These are phyloP conservation scores for Mactromeris polynyma DNA, from an alignment of 2,888 invertebrate genomes.

Conservation along the genomic window DNA sequence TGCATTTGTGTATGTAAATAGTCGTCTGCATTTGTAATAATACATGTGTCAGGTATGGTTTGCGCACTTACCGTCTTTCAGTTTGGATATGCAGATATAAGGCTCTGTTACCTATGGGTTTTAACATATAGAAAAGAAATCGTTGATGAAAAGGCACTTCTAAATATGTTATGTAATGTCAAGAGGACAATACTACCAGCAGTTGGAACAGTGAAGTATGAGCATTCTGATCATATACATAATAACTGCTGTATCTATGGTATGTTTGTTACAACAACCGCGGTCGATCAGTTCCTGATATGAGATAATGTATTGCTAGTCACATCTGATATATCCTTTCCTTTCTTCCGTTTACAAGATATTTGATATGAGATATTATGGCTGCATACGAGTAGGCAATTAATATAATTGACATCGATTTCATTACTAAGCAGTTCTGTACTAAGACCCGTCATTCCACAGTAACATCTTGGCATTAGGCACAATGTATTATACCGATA, in stretches of 20 bases:
- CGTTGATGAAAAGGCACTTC: too few relatives aligned
- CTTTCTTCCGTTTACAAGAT: neutral
- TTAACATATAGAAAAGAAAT: too few relatives aligned
- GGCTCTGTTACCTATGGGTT: too few relatives aligned
- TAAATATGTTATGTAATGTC: too few relatives aligned
- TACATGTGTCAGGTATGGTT: too few relatives aligned
- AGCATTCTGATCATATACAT: too few relatives aligned
- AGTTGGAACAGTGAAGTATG: too few relatives aligned
- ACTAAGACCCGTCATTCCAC: neutral
- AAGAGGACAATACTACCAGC: too few relatives aligned
- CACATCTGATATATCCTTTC: neutral
- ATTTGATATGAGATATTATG: neutral
- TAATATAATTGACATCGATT: slow-evolving; percentile 7
- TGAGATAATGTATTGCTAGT: neutral
- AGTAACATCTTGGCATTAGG: neutral
- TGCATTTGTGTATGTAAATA: too few relatives aligned
- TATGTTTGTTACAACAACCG: neutral
- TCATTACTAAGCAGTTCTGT: neutral
- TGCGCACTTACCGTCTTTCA: too few relatives aligned
- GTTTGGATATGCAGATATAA: too few relatives aligned
- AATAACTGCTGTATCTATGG: neutral
- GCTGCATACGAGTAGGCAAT: neutral
- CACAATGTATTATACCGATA: neutral
- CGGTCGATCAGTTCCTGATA: neutral
- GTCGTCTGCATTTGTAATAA: too few relatives aligned